Base-by-base conservation (phyloP, 2,888 invertebrate species). In the Cephus pulcher region DNA sequence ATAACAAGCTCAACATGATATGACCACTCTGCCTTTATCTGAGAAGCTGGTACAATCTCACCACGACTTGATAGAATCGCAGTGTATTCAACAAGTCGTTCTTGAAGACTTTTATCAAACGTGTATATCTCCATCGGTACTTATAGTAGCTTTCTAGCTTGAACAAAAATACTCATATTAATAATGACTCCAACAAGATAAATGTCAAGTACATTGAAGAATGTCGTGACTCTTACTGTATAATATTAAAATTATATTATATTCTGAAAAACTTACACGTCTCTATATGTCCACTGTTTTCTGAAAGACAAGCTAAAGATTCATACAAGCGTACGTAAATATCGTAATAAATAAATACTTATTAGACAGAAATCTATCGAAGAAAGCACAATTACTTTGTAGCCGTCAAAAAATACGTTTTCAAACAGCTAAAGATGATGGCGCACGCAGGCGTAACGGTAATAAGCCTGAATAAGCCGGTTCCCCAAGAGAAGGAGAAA, bases 71-170 rank as follows among this genome's bases (percentile, higher is more conserved):
- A 92, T 23, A 94, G 90, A n/a, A 94, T 93, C 73, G 92, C 92
- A 70, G 91, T 89, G 34, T 93, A 93, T 84, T 94, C 94, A 40
- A 92, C 88, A 1, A 94, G 88, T 71, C 94, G 93, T 83, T 93
- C 92, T 81, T 94, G 92, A 23, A 93, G 91, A 80, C 93, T 93
- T 87, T 94, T 95, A 88, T 94, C 93, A 84, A 93, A 94, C 56
- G 92, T 92, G 77, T 92, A 94, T 70, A 94, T 92, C 85, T 94
- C 93, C 94, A 94, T 94, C 86, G 23, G 56, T 23, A 56, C 23
- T 56, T 56, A 23, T 23, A 15, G 56, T 56, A 56, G 56, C 2
- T 56, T 23, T 23, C 56, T 56, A 23, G 23, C 9, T 56, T 15
- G 9, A 23, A 56, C 56, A 23, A 56, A 56, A 56, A 56, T 56